Evolutionary conservation across 2,113 vertebrate species (phyloP).

Genomic region (Pogonocichla stellata): DNA sequence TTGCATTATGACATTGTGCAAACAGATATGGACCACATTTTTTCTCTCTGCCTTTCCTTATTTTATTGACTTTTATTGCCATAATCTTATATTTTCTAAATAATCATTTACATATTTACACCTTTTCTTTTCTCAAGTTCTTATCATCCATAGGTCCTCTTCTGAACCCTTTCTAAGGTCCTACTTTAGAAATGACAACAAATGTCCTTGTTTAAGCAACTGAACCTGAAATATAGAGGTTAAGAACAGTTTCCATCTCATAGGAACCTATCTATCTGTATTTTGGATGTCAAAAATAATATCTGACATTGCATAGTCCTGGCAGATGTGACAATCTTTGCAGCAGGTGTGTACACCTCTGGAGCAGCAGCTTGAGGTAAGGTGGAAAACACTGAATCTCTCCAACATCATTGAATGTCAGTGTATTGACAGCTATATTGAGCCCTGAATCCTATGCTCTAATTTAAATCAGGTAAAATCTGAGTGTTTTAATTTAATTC

Average conservation of each 20-base stretch:
- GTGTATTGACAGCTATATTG: neutral
- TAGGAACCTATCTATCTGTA: neutral
- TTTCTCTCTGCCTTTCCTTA: neutral
- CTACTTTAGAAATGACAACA: neutral
- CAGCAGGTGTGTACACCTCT: neutral
- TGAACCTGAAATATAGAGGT: neutral
- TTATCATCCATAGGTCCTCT: neutral
- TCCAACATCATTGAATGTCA: neutral
- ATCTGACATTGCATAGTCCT: neutral
- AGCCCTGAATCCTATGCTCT: neutral
- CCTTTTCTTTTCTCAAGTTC: neutral
- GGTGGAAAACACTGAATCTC: neutral
- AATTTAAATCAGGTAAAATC: neutral
- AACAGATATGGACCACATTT: neutral
- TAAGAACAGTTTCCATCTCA: neutral
- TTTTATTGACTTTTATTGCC: neutral
- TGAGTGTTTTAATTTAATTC: neutral
- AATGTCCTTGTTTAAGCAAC: neutral
- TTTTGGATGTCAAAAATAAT: neutral
- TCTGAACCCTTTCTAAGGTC: neutral
- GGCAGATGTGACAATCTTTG: neutral
- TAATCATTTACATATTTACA: neutral
- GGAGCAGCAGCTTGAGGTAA: neutral
- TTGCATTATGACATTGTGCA: neutral
- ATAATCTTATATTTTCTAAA: neutral